Base-by-base conservation (phyloP, 37 sponge, comb jelly and placozoan genomes). In the Spongia lamella region DNA sequence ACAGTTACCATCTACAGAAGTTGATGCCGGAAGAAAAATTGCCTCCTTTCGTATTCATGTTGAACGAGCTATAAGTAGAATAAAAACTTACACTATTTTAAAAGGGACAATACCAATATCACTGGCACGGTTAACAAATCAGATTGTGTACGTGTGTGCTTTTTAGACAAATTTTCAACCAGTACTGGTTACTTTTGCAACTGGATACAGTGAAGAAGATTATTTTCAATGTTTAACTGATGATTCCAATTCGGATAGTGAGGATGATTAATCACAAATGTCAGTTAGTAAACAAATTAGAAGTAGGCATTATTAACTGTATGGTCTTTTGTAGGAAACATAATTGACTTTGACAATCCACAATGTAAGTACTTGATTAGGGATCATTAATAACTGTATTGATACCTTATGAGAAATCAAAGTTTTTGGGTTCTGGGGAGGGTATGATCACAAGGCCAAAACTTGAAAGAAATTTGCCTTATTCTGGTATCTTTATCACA, bases 101-200 rank as follows among this genome's bases (percentile, higher is more conserved):
- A 68, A 75, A 75, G 47, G 24, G 47, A 38, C 53, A 22, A 27
- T 82, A 25, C 83, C 75, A 19, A 34, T 80, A 19, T 49, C 60
- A n/a, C 37, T 79, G 80, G 39, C 47, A 20, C 59, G 63, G 19
- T 61, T 79, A 24, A 30, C 39, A 15, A 79, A 79, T 33, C 80
- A 75, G 61, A 62, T 75, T 35, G 43, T 60, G 15, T 61, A 16
- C 55, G 71, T 79, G 20, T 79, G 80, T 79, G 58, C 71, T 26
- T 57, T 52, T 38, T 35, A 69, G 16, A 61, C 71, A 27, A 79
- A 79, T 32, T 79, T 79, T 59, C 61, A 57, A 35, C 80, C 80
- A 40, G 63, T 63, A 58, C 50, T 80, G 31, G 36, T 78, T 29
- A 34, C 68, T 66, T 40, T 56, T 38, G 56, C 79, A 54, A 19